Evolutionary conservation across 2,888 invertebrate species (phyloP), one percentile per base, ranked within the genome.

Genomic region (Anaspis maculata): DNA sequence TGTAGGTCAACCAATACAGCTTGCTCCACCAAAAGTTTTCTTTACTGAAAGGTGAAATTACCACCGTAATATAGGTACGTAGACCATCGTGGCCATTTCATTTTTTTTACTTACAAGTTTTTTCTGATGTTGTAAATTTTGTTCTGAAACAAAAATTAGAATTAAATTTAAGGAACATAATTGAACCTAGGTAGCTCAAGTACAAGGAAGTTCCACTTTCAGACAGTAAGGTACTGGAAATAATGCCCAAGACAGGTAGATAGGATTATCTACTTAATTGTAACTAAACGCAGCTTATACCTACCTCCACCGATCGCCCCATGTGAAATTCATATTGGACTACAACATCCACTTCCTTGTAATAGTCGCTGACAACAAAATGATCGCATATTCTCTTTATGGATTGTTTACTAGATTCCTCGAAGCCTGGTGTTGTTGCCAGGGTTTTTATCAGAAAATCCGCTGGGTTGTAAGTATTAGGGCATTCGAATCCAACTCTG

Each of bases 381-480:
- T 80, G 68, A 56, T 88, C 84, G 56, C 87, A 87, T 37, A 89
- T 71, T 52, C 73, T 76, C 54, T 78, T 77, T 12, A 83, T 76
- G 1, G 79, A 76, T 39, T 76, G 72, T 34, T 77, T 72, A 4
- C 84, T 83, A 1, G 77, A 77, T 7, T 75, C 71, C 57, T 90
- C 88, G 1, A 77, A 75, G 3, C 83, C 85, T 0, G 88, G 85
- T 13, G 81, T 77, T 1, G 83, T 71, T 1, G 92, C 89, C 43
- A 94, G 62, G 0, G 83, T 82, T 48, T 84, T 80, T 44, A 95
- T 85, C 54, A 88, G 80, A 66, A 84, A 89, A 59, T 95, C 95
- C 0, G 92, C 90, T 0, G 90, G 89, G 61, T 91, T 94, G 68
- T 83, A 91, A 30, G 82, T 82, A 19, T 74, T 67, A 0, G 91